Evolutionary conservation across 2,113 vertebrate species (phyloP).

Genomic region (Nyctereutes procyonoides): DNA sequence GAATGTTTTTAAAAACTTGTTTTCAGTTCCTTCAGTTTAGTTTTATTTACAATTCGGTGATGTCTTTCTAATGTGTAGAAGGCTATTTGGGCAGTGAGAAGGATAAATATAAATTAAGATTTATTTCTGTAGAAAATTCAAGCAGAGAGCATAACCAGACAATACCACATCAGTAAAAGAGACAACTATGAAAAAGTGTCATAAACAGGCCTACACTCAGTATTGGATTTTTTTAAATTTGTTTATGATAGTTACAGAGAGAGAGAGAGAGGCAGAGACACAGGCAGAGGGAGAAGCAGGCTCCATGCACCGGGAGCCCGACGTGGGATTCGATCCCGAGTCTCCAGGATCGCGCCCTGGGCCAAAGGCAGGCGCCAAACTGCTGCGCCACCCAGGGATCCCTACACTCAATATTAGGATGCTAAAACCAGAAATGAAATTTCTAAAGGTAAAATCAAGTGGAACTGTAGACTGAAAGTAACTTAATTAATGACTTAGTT

Average conservation of each 20-base stretch:
- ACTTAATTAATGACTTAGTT: not conserved
- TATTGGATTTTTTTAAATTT: no score
- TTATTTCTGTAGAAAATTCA: not conserved
- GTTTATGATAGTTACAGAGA: no score
- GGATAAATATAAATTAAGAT: not conserved
- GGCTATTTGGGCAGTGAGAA: not conserved
- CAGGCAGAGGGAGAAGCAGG: no score
- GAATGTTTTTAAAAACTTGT: not conserved
- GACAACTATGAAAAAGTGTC: not conserved
- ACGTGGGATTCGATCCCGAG: no score
- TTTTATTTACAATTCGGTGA: not conserved
- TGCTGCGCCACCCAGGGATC: no score
- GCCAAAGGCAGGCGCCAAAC: no score
- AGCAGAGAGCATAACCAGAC: not conserved
- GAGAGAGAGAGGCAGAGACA: no score
- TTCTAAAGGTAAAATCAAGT: not conserved
- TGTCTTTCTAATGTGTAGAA: not conserved
- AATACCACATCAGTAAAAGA: not conserved
- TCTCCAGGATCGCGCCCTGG: no score
- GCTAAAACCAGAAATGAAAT: not conserved
- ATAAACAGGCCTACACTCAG: not conserved
- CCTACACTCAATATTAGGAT: no score
- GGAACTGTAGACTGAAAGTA: not conserved
- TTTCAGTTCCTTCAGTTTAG: not conserved
- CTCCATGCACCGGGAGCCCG: no score